phyloP scores from a whole-genome alignment of 2,888 invertebrate genomes.

The Ariolimax columbianus region DNA sequence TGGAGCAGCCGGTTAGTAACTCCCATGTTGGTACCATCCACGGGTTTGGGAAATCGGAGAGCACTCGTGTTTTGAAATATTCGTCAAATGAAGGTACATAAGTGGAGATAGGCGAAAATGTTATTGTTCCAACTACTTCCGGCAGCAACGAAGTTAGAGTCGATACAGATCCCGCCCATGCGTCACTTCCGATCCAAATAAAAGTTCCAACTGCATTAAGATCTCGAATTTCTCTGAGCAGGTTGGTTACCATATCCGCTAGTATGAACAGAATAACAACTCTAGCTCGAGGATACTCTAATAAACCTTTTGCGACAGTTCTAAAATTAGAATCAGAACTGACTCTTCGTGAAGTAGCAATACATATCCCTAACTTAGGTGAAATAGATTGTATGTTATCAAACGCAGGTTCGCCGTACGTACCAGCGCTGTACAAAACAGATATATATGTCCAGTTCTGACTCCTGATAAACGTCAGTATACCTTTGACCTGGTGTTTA shows the following conservation, averaged over 20 bases:
- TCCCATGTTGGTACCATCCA: slow-evolving; percentile 70
- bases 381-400: slow-evolving; percentile 81
- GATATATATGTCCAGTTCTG: slow-evolving; percentile 84
- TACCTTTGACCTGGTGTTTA: slow-evolving; percentile 61
- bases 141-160: slow-evolving; percentile 54
- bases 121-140: slow-evolving; percentile 59
- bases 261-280: slow-evolving; percentile 65
- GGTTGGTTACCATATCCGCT: slow-evolving; percentile 35
- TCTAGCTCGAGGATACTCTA: slow-evolving; percentile 45
- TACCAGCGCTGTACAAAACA: slow-evolving; percentile 86
- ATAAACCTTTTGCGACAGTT: neutral
- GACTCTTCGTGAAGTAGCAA: slow-evolving; percentile 54
- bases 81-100: slow-evolving; percentile 25
- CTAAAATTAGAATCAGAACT: neutral
- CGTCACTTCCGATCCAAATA: slow-evolving; percentile 68
- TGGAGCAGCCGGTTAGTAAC: slow-evolving; percentile 60
- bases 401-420: slow-evolving; percentile 64
- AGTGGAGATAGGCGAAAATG: slow-evolving; percentile 42
- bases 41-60: slow-evolving; percentile 57
- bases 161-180: slow-evolving; percentile 50
- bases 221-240: slow-evolving; percentile 56
- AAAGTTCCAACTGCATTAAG: slow-evolving; percentile 57
- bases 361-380: slow-evolving; percentile 57
- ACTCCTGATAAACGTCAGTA: slow-evolving; percentile 58
- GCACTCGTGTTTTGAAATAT: slow-evolving; percentile 12